phyloP scores from a whole-genome alignment of 2,888 invertebrate species.

The Caenorhabditis sulstoni region DNA sequence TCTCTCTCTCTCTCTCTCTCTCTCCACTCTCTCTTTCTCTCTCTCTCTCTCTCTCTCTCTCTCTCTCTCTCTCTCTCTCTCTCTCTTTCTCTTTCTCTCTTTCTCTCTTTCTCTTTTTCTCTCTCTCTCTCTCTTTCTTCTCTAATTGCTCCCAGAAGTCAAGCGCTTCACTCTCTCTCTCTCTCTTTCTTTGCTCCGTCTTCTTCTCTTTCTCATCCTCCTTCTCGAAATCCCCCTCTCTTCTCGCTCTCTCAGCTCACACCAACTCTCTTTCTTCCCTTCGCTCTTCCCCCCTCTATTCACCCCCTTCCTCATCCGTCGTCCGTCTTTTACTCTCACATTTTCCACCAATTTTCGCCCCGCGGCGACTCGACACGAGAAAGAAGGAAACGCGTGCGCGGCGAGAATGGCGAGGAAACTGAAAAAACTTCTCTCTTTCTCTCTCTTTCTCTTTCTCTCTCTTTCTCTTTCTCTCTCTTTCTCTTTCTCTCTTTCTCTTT shows the following conservation, averaged over 20 bases:
- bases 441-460: no score
- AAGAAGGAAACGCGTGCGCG: no score
- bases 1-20: constrained; percentile 6
- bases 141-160: constrained; percentile 55
- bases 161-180: not conserved
- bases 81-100: constrained; percentile 10
- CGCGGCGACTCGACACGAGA: constrained; percentile 10
- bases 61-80: no score
- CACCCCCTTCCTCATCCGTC: not conserved
- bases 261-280: constrained; percentile 12
- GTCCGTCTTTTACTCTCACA: constrained; percentile 23
- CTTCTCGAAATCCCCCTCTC: constrained; percentile 9
- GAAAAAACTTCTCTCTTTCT: constrained; percentile 2
- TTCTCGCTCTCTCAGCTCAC: constrained; percentile 11
- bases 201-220: constrained; percentile 12
- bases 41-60: not conserved
- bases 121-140: constrained; percentile 27
- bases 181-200: constrained; percentile 17
- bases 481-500: no score
- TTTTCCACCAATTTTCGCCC: constrained; percentile 55
- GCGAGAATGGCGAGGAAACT: not conserved
- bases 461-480: no score
- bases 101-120: constrained; percentile 26
- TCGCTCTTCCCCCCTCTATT: not conserved
- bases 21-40: no score